A percentile compares a stretch with the other conserved stretches of the same genome.
These are phyloP conservation scores for Andrena marginata DNA, from an alignment of 2,888 invertebrate species.

Conservation along the genomic window DNA sequence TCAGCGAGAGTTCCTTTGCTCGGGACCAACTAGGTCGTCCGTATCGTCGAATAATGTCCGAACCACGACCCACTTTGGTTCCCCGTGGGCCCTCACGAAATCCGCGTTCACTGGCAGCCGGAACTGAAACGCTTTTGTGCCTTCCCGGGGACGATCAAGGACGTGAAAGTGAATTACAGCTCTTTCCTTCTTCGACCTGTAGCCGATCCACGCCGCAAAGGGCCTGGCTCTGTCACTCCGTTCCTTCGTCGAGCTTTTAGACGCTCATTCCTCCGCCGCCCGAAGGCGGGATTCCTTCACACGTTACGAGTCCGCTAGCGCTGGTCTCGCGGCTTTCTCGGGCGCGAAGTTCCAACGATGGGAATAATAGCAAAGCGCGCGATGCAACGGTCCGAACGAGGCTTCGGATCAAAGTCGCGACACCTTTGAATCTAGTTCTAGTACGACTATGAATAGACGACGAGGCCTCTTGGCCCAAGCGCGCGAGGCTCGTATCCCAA, in stretches of 20 bases:
- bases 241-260: conserved; percentile 16
- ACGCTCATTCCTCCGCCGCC: not conserved
- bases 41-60: conserved; percentile 61
- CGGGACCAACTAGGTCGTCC: conserved; percentile 43
- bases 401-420: conserved; percentile 82
- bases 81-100: conserved; percentile 64
- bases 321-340: not conserved
- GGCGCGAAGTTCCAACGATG: conserved; percentile 9
- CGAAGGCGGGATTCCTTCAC: not conserved
- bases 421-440: conserved; percentile 82
- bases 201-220: conserved; percentile 55
- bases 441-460: conserved; percentile 83
- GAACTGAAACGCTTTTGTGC: conserved; percentile 77
- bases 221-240: conserved; percentile 33
- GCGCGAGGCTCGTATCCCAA: conserved; percentile 72
- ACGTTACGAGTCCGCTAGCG: not conserved
- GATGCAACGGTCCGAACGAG: conserved; percentile 71
- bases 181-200: conserved; percentile 47
- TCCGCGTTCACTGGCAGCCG: conserved; percentile 72
- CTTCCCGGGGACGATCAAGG: conserved; percentile 75
- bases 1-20: conserved; percentile 18
- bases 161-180: conserved; percentile 77
- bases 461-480: conserved; percentile 81
- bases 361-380: conserved; percentile 41
- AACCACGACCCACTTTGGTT: conserved; percentile 66